Percentiles rank a stretch among this genome's conserved stretches.
Evolutionary conservation across 2,888 invertebrate genomes (phyloP).

Genomic region (Tiliacea citrago): DNA sequence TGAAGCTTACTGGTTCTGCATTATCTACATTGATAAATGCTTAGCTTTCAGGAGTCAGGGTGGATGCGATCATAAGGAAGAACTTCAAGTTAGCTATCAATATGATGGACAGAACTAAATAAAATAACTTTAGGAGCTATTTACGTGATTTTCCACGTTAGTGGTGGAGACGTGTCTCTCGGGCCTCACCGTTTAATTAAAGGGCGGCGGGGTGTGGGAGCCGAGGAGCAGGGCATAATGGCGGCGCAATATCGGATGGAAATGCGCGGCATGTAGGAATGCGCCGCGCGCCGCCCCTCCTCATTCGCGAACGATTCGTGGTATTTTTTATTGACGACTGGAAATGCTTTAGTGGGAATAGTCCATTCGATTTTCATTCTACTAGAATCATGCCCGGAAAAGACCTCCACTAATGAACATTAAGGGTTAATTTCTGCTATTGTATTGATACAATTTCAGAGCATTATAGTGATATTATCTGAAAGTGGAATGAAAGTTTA

Average conservation of each 20-base stretch:
- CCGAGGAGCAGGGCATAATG: conserved; percentile 88
- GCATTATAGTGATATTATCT: conserved; percentile 53
- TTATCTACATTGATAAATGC: conserved; percentile 6
- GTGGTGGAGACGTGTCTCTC: conserved; percentile 88
- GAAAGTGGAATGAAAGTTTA: conserved; percentile 72
- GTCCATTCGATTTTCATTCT: conserved; percentile 72
- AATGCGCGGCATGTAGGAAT: conserved; percentile 91
- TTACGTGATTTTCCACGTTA: conserved; percentile 89
- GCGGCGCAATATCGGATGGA: conserved; percentile 91
- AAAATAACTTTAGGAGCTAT: conserved; percentile 85
- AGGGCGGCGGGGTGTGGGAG: conserved; percentile 86
- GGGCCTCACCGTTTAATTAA: conserved; percentile 90
- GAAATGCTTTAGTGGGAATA: conserved; percentile 84
- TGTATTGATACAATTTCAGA: conserved; percentile 45
- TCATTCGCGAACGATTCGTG: conserved; percentile 89
- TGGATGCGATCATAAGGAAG: conserved; percentile 60
- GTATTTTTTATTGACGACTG: conserved; percentile 90
- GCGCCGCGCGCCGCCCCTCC: conserved; percentile 88
- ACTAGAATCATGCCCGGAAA: conserved; percentile 65
- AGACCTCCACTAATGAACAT: conserved; percentile 47
- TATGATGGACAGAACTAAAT: conserved; percentile 73
- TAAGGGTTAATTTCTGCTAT: conserved; percentile 29
- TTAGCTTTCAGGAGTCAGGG: conserved; percentile 11
- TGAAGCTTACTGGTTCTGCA: conserved; percentile 10
- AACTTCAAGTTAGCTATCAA: conserved; percentile 73